Evolutionary conservation across 2,888 invertebrate species (phyloP).

Genomic region (Salpingus planirostris): DNA sequence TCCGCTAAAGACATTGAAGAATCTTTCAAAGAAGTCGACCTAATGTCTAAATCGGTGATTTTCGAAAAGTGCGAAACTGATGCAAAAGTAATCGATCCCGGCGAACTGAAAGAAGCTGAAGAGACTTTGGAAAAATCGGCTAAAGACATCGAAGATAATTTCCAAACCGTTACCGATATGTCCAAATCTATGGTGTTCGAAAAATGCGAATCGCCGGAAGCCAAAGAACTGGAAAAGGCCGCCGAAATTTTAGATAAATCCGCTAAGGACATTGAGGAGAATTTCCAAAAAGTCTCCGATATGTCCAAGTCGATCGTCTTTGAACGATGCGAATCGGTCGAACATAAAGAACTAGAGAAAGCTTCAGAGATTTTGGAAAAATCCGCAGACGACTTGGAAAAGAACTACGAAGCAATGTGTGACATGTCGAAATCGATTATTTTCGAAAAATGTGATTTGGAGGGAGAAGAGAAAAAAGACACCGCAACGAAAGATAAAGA

Average conservation of each 20-base stretch:
- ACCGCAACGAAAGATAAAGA: slow-evolving; percentile 2
- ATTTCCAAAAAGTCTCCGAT: slow-evolving; percentile 4
- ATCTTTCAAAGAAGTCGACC: slow-evolving; percentile 3
- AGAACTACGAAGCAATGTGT: slow-evolving; percentile 21
- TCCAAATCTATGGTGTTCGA: no score
- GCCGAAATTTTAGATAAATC: slow-evolving; percentile 3
- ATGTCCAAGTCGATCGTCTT: slow-evolving; percentile 8
- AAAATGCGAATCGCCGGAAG: slow-evolving; percentile 9
- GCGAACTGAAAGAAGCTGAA: no score
- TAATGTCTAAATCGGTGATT: slow-evolving; percentile 7
- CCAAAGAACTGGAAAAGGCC: slow-evolving; percentile 3
- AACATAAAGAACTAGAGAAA: no score
- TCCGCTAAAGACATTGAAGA: slow-evolving; percentile 2
- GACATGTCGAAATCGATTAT: slow-evolving; percentile 14
- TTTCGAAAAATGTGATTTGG: no score
- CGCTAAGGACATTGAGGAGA: slow-evolving; percentile 2
- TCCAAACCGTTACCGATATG: slow-evolving; percentile 4
- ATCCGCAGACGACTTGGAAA: slow-evolving; percentile 17
- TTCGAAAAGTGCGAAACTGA: slow-evolving; percentile 3
- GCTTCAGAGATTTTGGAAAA: background rate
- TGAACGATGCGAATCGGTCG: slow-evolving; percentile 1
- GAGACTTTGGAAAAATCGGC: background rate
- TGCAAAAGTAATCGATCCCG: no score
- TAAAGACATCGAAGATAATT: slow-evolving; percentile 26
- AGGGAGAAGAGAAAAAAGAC: slow-evolving; percentile 6